These are phyloP conservation scores for Poeciliopsis retropinna DNA, from an alignment of 2,113 vertebrate genomes.

Conservation along the genomic window DNA sequence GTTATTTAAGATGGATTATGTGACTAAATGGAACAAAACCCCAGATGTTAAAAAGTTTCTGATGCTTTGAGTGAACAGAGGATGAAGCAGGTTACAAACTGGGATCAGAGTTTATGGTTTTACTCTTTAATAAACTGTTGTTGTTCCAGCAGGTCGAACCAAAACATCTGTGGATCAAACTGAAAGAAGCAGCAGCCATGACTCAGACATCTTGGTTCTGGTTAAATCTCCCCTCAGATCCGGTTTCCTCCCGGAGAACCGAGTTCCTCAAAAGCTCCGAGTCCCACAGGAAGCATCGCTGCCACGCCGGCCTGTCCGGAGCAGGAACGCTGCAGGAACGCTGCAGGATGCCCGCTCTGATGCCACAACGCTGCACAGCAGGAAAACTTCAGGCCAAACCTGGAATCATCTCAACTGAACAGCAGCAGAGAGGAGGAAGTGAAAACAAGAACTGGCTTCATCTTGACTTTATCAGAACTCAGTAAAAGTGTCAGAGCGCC, in stretches of 20 bases:
- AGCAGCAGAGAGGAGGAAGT: background rate
- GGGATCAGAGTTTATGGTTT: no score
- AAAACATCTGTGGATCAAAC: background rate
- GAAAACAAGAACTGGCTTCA: background rate
- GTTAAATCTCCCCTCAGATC: background rate
- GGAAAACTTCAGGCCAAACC: background rate
- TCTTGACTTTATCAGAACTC: background rate
- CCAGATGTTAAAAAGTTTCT: no score
- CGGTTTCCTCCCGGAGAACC: conserved; percentile 5
- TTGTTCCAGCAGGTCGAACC: no score
- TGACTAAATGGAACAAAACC: no score
- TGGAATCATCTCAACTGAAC: background rate
- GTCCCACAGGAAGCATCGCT: conserved; percentile 21
- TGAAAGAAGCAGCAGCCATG: background rate
- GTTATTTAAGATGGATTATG: no score
- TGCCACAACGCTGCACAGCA: background rate
- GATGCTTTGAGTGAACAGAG: no score
- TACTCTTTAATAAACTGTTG: no score
- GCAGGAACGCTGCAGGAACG: conserved; percentile 9
- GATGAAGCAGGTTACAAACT: no score
- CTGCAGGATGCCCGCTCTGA: background rate
- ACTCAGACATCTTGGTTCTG: background rate
- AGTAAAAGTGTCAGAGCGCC: background rate
- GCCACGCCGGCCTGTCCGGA: background rate
- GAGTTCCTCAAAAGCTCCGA: conserved; percentile 9